Evolutionary conservation across 2,113 vertebrate genomes (phyloP), one percentile per base, ranked within the genome.

Genomic region (Harpagus bidentatus): DNA sequence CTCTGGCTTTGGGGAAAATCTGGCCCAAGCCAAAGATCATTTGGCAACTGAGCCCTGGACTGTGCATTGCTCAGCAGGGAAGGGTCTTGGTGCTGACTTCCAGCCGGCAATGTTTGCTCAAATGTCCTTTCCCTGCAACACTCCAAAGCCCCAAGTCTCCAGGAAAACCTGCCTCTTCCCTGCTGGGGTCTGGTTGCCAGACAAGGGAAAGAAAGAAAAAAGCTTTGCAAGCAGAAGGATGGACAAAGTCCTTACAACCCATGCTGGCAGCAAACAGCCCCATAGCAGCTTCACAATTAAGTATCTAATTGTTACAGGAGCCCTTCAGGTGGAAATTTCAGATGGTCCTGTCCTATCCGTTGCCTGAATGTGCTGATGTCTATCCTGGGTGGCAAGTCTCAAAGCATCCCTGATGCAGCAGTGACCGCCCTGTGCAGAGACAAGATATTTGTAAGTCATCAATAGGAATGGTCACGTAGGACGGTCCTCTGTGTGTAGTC

Each of bases 391-490:
- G 31, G 11, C n/a, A 72, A 12, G 7, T 43, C 18, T 32, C 45
- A 71, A n/a, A 52, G 14, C 3, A 3, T 40, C 26, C 8, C 15
- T 63, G 38, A 16, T 1, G 1, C 32, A 91, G 52, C 13, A n/a
- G 14, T 38, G 69, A n/a, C 22, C 0, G 1, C 11, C 13, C 31
- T 45, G 16, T 6, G 34, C 48, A 2, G 5, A 62, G 28, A 43
- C 20, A 25, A 70, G 71, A 55, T 0, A 1, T 82, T 59, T 29
- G 10, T n/a, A 34, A 76, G 23, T 38, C 2, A 1, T 61, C 55
- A 25, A 6, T 47, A n/a, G n/a, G 25, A 47, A 62, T 7, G 3
- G 7, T 19, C 4, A 1, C 17, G 31, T 50, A 52, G 34, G 45
- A 45, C 9, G 22, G 28, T 65, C 36, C 11, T 66, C 43, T 43